Evolutionary conservation across 2,797 vertebrate genomes (phyloP).

Genomic region (Acanthornis magna): DNA sequence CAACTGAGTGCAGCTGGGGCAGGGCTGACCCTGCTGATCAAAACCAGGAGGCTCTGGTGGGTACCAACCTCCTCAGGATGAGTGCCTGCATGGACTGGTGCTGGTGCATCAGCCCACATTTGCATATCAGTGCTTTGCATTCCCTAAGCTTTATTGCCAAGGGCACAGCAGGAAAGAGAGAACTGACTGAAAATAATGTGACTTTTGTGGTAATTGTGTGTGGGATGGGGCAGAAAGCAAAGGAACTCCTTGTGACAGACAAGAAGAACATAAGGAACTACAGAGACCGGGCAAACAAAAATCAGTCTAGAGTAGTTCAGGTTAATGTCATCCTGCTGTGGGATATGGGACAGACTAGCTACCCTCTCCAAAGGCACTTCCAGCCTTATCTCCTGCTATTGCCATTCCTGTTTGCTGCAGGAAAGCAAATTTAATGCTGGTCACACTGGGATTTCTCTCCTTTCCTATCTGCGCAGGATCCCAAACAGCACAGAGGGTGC

Average conservation of each 20-base stretch:
- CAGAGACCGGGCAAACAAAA: background rate
- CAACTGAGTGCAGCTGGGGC: background rate
- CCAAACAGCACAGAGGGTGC: rapidly evolving
- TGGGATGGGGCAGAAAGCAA: background rate
- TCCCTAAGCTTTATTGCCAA: background rate
- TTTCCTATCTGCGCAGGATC: background rate
- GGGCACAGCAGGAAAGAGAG: background rate
- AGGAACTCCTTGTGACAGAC: background rate
- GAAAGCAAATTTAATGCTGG: background rate
- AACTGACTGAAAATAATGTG: background rate
- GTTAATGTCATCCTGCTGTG: background rate
- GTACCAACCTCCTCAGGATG: background rate
- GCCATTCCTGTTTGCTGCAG: background rate
- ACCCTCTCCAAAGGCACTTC: background rate
- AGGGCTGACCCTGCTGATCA: background rate
- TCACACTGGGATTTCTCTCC: background rate
- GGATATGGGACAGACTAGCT: background rate
- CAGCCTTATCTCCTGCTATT: background rate
- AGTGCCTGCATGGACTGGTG: background rate
- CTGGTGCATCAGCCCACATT: background rate
- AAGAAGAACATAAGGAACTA: background rate
- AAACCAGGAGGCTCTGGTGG: background rate
- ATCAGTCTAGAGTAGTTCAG: background rate
- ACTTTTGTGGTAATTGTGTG: background rate
- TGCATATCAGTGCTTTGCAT: background rate